Evolutionary conservation across 2,113 vertebrate genomes (phyloP).

Genomic region (Calidris pygmaea): DNA sequence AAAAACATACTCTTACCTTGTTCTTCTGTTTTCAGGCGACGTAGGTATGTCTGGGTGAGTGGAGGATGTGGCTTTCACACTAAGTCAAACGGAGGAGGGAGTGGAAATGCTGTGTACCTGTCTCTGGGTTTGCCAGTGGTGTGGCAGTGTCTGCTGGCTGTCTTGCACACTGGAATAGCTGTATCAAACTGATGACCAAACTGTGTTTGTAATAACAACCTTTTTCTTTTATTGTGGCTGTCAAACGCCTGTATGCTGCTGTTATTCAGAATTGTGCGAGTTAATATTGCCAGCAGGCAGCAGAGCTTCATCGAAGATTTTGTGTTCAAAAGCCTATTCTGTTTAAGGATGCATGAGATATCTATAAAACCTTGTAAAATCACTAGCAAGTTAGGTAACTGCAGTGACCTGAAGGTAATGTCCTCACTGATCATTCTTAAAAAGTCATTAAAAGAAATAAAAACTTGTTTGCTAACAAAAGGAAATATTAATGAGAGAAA

Average conservation of each 20-base stretch:
- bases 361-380: background rate
- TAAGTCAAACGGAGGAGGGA: background rate
- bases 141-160: background rate
- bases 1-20: background rate
- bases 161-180: background rate
- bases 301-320: background rate
- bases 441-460: background rate
- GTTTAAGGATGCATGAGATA: background rate
- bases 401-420: background rate
- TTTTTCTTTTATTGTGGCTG: background rate
- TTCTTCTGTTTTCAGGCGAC: background rate
- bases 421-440: background rate
- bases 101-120: background rate
- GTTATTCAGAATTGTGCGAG: background rate
- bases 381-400: background rate
- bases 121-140: background rate
- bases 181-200: background rate
- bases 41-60: accelerated
- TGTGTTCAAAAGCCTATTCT: background rate
- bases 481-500: background rate
- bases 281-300: background rate
- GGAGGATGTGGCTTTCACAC: accelerated
- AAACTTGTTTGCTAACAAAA: background rate
- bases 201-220: background rate
- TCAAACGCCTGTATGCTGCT: background rate